phyloP scores from a whole-genome alignment of 2,113 vertebrate species.

The Ancistrus triradiatus region DNA sequence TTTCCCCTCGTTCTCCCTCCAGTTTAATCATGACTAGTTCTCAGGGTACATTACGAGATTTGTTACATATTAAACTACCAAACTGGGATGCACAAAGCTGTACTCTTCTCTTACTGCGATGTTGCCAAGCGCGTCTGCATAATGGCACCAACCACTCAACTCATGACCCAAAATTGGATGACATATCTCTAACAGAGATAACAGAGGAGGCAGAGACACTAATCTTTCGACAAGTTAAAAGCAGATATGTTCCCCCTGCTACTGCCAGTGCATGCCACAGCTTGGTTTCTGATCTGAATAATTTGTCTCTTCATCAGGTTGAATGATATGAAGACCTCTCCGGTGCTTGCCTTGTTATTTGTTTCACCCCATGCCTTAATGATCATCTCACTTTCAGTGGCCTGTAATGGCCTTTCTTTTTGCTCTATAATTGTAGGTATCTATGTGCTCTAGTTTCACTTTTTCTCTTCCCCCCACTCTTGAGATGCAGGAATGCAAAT shows the following conservation, averaged over 20 bases:
- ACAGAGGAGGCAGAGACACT: constrained; percentile 4
- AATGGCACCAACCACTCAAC: constrained; percentile 5
- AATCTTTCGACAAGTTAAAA: constrained; percentile 7
- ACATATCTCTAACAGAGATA: constrained; percentile 4
- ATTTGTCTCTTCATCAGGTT: constrained; percentile 7
- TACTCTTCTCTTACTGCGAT: not conserved
- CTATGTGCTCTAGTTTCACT: constrained; percentile 25
- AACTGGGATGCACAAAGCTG: not conserved
- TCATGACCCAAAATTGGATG: constrained; percentile 8
- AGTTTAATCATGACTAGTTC: not conserved
- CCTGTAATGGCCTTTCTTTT: constrained; percentile 8
- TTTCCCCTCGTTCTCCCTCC: too few species aligned
- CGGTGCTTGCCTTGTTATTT: too few species aligned
- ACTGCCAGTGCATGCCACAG: not conserved
- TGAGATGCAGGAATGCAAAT: constrained; percentile 30
- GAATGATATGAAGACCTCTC: too few species aligned
- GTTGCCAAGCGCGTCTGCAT: constrained; percentile 17
- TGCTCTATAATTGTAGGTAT: constrained; percentile 16
- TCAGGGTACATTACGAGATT: not conserved
- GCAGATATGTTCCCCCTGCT: not conserved
- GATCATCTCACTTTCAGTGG: constrained; percentile 10
- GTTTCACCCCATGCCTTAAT: not conserved
- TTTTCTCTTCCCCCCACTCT: not conserved
- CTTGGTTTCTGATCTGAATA: not conserved
- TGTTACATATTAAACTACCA: not conserved